These are phyloP conservation scores for Malthinus seriepunctatus DNA, from an alignment of 2,888 invertebrate species.

Conservation along the genomic window DNA sequence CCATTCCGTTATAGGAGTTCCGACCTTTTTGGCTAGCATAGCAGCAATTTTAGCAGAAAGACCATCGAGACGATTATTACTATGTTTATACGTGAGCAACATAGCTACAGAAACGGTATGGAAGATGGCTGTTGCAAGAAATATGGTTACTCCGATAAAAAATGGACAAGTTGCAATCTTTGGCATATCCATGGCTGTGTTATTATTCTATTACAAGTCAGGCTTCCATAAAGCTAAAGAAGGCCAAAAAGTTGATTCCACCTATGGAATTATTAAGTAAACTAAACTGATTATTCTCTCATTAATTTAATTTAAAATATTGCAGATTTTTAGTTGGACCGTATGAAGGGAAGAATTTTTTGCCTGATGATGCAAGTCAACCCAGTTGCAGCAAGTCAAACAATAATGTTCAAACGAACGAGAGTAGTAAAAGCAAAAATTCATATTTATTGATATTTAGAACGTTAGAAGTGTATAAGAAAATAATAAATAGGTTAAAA, in stretches of 20 bases:
- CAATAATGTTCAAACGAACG: not conserved
- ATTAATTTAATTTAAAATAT: not conserved
- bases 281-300: not conserved
- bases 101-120: conserved; percentile 80
- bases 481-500: not conserved
- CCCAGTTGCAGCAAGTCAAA: not conserved
- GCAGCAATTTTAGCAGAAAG: conserved; percentile 77
- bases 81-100: conserved; percentile 81
- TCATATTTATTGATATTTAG: not conserved
- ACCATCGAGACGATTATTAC: conserved; percentile 70
- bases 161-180: conserved; percentile 71
- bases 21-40: conserved; percentile 72
- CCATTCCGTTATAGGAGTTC: conserved; percentile 70
- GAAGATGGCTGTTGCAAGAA: conserved; percentile 69
- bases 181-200: conserved; percentile 61
- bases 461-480: not conserved
- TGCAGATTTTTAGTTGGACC: conserved; percentile 41
- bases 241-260: conserved; percentile 56
- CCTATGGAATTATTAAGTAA: conserved; percentile 65
- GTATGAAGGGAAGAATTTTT: not conserved
- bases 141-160: conserved; percentile 62
- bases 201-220: conserved; percentile 63
- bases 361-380: not conserved
- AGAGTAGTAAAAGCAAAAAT: not conserved
- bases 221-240: conserved; percentile 54